phyloP scores from a whole-genome alignment of 2,888 invertebrate genomes.

The Tetragnatha montana region DNA sequence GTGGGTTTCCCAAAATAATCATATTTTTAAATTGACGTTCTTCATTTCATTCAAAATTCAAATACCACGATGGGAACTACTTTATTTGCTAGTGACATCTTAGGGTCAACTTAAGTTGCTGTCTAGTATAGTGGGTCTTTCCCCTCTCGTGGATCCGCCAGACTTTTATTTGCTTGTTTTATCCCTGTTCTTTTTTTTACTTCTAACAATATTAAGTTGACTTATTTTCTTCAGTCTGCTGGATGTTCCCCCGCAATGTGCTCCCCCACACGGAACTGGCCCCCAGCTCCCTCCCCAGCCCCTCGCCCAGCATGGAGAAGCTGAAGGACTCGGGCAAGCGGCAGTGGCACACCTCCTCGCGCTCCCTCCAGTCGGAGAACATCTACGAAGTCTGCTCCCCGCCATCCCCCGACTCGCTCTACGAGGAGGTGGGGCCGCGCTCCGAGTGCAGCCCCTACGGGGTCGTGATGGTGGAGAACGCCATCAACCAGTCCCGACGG shows the following conservation, averaged over 20 bases:
- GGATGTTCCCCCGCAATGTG: conserved; percentile 66
- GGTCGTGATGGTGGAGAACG: conserved; percentile 64
- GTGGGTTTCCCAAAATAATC: too few relatives aligned
- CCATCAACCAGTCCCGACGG: conserved; percentile 27
- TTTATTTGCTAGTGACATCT: too few relatives aligned
- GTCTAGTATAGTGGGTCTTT: too few relatives aligned
- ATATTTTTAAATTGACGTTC: too few relatives aligned
- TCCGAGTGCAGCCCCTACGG: conserved; percentile 63
- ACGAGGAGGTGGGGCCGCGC: conserved; percentile 59
- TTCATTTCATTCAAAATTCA: too few relatives aligned
- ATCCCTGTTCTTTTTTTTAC: neutral
- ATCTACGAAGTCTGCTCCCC: conserved; percentile 70
- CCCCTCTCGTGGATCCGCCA: too few relatives aligned
- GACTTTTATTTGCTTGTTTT: neutral
- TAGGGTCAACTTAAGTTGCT: too few relatives aligned
- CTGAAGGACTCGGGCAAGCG: conserved; percentile 60
- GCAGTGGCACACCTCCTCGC: conserved; percentile 61
- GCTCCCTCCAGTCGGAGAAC: conserved; percentile 66
- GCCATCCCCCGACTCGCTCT: conserved; percentile 67
- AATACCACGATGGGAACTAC: too few relatives aligned
- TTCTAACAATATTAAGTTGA: neutral
- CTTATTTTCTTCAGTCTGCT: conserved; percentile 35
- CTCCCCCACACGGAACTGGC: conserved; percentile 69
- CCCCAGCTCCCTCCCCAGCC: conserved; percentile 66
- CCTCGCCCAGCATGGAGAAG: conserved; percentile 59